These are phyloP conservation scores for Melieria picta DNA, from an alignment of 2,888 invertebrate species.

Conservation along the genomic window DNA sequence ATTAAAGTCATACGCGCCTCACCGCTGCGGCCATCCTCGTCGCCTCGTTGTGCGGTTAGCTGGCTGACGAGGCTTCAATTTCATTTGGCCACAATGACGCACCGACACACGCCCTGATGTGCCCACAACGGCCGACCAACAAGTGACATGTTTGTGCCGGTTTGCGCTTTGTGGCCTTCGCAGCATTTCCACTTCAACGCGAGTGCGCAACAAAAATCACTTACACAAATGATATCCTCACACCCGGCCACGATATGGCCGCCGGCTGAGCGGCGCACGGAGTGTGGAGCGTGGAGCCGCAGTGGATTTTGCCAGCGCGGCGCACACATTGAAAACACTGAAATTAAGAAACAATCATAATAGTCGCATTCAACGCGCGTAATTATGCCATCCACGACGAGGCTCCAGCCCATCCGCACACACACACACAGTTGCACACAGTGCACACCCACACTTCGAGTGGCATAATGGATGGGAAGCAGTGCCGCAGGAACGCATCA, in stretches of 20 bases:
- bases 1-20: constrained; percentile 7
- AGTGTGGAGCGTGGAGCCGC: too few relatives aligned
- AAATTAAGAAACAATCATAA: constrained; percentile 60
- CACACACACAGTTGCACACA: neutral
- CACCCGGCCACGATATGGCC: neutral
- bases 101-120: neutral
- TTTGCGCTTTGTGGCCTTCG: constrained; percentile 31
- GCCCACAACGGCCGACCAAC: neutral
- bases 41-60: too few relatives aligned
- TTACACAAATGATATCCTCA: constrained; percentile 33
- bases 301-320: neutral
- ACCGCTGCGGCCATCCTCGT: too few relatives aligned
- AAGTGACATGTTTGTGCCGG: neutral
- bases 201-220: constrained; percentile 36
- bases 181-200: constrained; percentile 38
- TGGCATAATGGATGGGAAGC: constrained; percentile 4
- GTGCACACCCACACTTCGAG: neutral
- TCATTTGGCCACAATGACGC: neutral
- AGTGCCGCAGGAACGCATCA: neutral
- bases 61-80: neutral
- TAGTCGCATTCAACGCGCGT: constrained; percentile 48
- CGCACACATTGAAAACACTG: constrained; percentile 46
- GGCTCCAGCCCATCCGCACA: neutral
- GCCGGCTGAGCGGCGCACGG: too few relatives aligned
- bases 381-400: constrained; percentile 29